A percentile compares a stretch with the other conserved stretches of the same genome.
These are phyloP conservation scores for Herminia tarsipennalis DNA, from an alignment of 2,888 invertebrate genomes.

Conservation along the genomic window DNA sequence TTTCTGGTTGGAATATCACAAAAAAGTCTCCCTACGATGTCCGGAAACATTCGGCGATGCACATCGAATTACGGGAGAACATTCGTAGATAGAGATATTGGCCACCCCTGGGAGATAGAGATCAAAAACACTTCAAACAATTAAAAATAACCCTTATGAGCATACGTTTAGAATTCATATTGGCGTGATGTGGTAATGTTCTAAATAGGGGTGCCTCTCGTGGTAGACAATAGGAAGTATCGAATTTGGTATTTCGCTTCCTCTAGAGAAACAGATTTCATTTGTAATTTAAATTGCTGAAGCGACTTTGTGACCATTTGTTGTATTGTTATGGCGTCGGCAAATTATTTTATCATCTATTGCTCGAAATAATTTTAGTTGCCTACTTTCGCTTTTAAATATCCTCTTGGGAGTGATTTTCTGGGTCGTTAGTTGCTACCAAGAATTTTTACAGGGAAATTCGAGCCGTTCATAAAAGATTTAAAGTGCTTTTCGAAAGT, in stretches of 20 bases:
- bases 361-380: not conserved
- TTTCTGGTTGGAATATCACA: slow-evolving; percentile 56
- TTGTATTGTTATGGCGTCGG: not conserved
- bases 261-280: slow-evolving; percentile 22
- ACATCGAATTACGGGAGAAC: slow-evolving; percentile 59
- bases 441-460: too few relatives aligned
- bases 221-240: slow-evolving; percentile 44
- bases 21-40: slow-evolving; percentile 22
- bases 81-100: slow-evolving; percentile 35
- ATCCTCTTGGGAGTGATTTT: too few relatives aligned
- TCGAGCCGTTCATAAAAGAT: too few relatives aligned
- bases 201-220: slow-evolving; percentile 30
- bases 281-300: slow-evolving; percentile 28
- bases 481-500: too few relatives aligned
- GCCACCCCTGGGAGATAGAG: slow-evolving; percentile 31
- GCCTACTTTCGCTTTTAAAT: too few relatives aligned
- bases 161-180: slow-evolving; percentile 2
- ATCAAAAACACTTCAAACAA: not conserved
- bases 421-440: too few relatives aligned
- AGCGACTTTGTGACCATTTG: slow-evolving; percentile 1
- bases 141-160: slow-evolving; percentile 11
- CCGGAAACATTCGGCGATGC: slow-evolving; percentile 62
- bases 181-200: not conserved
- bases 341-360: not conserved
- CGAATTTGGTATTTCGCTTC: slow-evolving; percentile 36